Evolutionary conservation across 2,797 vertebrate genomes (phyloP).

Genomic region (Lepidocolaptes lacrymiger): DNA sequence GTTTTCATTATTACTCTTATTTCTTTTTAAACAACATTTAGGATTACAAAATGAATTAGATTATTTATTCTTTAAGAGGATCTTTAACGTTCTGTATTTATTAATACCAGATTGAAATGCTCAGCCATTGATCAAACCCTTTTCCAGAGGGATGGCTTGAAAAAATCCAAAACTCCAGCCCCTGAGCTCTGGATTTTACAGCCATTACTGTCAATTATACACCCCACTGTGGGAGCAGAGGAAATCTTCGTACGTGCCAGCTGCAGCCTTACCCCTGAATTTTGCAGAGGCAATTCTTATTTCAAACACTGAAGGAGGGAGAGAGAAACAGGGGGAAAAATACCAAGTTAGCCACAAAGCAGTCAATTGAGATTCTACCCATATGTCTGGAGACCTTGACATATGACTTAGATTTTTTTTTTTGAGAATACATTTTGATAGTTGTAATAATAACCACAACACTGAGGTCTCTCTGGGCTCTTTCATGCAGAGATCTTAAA

Average conservation of each 20-base stretch:
- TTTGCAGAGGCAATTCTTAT: not conserved
- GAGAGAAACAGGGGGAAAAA: fast-evolving
- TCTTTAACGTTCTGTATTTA: not conserved
- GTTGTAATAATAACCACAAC: not conserved
- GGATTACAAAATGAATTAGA: conserved; percentile 3
- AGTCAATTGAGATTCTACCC: not conserved
- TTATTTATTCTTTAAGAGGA: not conserved
- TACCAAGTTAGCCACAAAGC: not conserved
- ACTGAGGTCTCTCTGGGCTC: not conserved
- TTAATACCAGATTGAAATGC: not conserved
- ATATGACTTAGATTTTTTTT: not conserved
- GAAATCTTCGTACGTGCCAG: not conserved
- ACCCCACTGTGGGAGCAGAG: not conserved
- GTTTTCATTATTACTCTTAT: conserved; percentile 1
- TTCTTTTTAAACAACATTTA: conserved; percentile 39
- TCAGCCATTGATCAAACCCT: conserved; percentile 4
- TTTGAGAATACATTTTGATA: not conserved
- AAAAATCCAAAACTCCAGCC: not conserved
- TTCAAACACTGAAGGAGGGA: not conserved
- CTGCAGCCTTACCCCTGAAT: not conserved
- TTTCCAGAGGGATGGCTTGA: not conserved
- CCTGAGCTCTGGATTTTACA: conserved; percentile 30
- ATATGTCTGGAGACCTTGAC: not conserved
- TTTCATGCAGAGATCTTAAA: not conserved
- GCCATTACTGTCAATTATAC: conserved; percentile 48